Base-by-base conservation (phyloP, 2,888 invertebrate species). In the Lypha dubia region DNA sequence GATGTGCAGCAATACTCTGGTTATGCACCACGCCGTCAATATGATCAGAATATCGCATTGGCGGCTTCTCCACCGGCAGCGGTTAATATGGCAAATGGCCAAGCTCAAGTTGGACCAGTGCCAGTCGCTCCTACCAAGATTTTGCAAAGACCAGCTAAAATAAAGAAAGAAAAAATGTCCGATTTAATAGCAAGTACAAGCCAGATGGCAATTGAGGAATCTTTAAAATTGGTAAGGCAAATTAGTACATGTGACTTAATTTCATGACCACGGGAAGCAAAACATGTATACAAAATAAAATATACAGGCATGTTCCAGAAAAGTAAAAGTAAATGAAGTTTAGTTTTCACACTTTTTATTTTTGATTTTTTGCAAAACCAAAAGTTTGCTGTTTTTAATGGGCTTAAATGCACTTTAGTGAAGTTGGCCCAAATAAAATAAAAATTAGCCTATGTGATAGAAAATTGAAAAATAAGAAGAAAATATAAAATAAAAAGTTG, bases 21-120 rank as follows among this genome's bases (percentile, higher is more conserved):
- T 3, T 92, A 88, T 80, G 92, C 92, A 41, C 92, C 92, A 9
- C 90, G 92, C 9, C 91, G 91, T 28, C 90, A 90, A 51, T 91
- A 91, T 82, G 90, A 91, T 11, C 89, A 87, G 67, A 76, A 49
- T 9, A 60, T 49, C 6, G 17, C 44, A 35, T 63, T 63, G 80
- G 87, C 15, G 65, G 6, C 49, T n/a, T n/a, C n/a, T n/a, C n/a
- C n/a, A n/a, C 28, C 86, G 9, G 80, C 82, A 62, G 75, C 79
- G 6, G 32, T 63, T 80, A 71, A 76, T 76, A 70, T 85, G 38
- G 67, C 85, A 9, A 84, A 85, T 71, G 86, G 88, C 4, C 91
- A 90, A 83, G 89, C 88, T 1, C 84, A 84, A 74, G 79, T 70
- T 67, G 63, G 35, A 13, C 51, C 67, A 6, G 81, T 22, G 62